A percentile compares a stretch with the other conserved stretches of the same genome.
phyloP scores from a whole-genome alignment of 1,140 invertebrate species.

The Pseudomyrmex flavicornis region DNA sequence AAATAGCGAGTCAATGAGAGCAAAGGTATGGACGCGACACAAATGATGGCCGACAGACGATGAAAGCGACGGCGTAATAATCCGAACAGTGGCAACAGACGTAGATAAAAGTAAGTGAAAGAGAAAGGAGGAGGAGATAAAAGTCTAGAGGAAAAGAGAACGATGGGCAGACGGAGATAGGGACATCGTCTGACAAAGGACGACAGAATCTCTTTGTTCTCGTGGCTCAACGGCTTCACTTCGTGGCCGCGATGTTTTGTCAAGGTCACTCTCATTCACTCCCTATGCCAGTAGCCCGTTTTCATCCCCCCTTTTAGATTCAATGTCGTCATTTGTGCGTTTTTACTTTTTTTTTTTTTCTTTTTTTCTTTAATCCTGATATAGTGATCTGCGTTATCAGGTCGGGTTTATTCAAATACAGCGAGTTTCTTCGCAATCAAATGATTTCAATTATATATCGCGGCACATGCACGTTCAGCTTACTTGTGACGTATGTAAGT shows the following conservation, averaged over 20 bases:
- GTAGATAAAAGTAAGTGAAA: slow-evolving; percentile 76
- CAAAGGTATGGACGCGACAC: neutral
- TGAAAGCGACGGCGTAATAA: slow-evolving; percentile 56
- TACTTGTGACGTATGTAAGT: neutral
- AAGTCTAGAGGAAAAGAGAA: slow-evolving; percentile 58
- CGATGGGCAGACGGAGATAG: slow-evolving; percentile 63
- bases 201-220: slow-evolving; percentile 79
- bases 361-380: slow-evolving; percentile 12
- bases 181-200: slow-evolving; percentile 76
- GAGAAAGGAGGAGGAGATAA: slow-evolving; percentile 68
- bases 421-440: neutral
- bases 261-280: slow-evolving; percentile 78
- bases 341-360: slow-evolving; percentile 22
- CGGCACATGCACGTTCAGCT: neutral
- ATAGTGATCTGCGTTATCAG: slow-evolving; percentile 1
- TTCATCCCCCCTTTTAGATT: slow-evolving; percentile 51
- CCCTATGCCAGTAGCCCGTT: slow-evolving; percentile 63
- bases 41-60: slow-evolving; percentile 19
- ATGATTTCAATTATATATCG: neutral
- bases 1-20: neutral
- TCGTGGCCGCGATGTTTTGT: slow-evolving; percentile 77
- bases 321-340: slow-evolving; percentile 24
- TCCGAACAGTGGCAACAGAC: slow-evolving; percentile 67
- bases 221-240: slow-evolving; percentile 77
- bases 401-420: neutral